phyloP scores from a whole-genome alignment of 2,888 invertebrate species.

The Pilophorus perplexus region DNA sequence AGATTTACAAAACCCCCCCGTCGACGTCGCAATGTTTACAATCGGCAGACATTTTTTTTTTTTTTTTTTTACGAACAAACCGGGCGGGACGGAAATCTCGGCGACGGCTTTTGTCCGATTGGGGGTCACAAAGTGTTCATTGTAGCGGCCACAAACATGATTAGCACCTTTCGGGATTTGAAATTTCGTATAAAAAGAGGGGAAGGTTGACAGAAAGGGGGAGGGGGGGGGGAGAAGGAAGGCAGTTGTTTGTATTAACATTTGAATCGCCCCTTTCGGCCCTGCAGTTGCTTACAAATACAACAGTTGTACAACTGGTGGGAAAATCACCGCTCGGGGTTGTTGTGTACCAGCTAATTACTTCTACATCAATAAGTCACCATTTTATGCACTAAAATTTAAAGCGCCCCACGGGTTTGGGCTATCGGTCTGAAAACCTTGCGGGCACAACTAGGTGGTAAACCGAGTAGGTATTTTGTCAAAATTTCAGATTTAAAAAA shows the following conservation, averaged over 20 bases:
- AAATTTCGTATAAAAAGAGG: neutral
- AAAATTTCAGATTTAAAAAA: too few relatives aligned
- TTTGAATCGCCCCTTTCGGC: conserved; percentile 15
- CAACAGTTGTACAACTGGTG: too few relatives aligned
- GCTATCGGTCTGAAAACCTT: too few relatives aligned
- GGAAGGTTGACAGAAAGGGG: neutral
- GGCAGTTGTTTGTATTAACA: conserved; percentile 25
- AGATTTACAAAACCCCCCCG: too few relatives aligned
- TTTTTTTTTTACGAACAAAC: neutral
- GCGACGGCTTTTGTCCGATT: neutral
- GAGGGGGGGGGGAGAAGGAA: neutral
- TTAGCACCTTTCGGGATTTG: conserved; percentile 28
- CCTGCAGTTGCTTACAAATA: conserved; percentile 28
- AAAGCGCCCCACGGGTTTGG: too few relatives aligned
- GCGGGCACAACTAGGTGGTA: too few relatives aligned
- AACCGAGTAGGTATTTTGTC: too few relatives aligned
- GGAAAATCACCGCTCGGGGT: too few relatives aligned
- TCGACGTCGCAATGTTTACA: neutral
- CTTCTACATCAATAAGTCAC: too few relatives aligned
- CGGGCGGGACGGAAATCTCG: conserved; percentile 12
- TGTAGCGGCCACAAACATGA: conserved; percentile 30
- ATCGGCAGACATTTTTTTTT: too few relatives aligned
- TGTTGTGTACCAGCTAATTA: too few relatives aligned
- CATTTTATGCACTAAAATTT: too few relatives aligned
- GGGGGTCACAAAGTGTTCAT: conserved; percentile 18